Conservation (phyloP, 2,888 invertebrate genomes). For the Dimorphilus gyrociliatus region DNA sequence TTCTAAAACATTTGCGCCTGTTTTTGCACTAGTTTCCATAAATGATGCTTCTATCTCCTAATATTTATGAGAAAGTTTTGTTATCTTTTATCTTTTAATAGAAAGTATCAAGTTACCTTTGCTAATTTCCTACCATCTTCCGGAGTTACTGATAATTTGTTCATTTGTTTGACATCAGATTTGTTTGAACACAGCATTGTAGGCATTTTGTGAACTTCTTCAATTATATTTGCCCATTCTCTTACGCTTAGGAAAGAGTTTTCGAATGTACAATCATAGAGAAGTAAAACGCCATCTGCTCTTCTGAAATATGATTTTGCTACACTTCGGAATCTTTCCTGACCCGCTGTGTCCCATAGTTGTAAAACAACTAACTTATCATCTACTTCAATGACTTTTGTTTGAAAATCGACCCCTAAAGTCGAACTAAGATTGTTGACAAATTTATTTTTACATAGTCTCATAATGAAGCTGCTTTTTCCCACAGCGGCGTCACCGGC, state of each 20-base stretch:
- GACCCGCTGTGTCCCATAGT: slow-evolving; percentile 48
- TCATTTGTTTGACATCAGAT: slow-evolving; percentile 35
- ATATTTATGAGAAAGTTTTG: slow-evolving; percentile 8
- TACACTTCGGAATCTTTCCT: slow-evolving; percentile 45
- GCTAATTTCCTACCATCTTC: slow-evolving; percentile 41
- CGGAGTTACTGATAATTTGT: slow-evolving; percentile 17
- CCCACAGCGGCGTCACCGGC: slow-evolving; percentile 49
- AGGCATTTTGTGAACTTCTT: slow-evolving; percentile 42
- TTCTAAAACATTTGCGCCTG: slow-evolving; percentile 27
- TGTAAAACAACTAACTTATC: slow-evolving; percentile 44
- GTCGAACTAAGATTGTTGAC: slow-evolving; percentile 44
- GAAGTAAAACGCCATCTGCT: slow-evolving; percentile 46
- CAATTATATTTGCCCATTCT: slow-evolving; percentile 46
- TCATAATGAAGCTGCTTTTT: slow-evolving; percentile 46
- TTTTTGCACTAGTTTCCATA: slow-evolving; percentile 37
- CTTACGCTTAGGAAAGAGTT: slow-evolving; percentile 45
- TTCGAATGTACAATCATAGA: slow-evolving; percentile 47
- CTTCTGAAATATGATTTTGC: slow-evolving; percentile 48
- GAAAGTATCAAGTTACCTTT: slow-evolving; percentile 21
- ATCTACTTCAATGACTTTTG: slow-evolving; percentile 42
- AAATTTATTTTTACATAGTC: slow-evolving; percentile 45
- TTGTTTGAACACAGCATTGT: slow-evolving; percentile 47
- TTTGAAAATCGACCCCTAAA: slow-evolving; percentile 38
- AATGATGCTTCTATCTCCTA: slow-evolving; percentile 31
- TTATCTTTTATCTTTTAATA: not conserved